Conservation (phyloP, 2,113 vertebrate species). For the Leuciscus idus region DNA sequence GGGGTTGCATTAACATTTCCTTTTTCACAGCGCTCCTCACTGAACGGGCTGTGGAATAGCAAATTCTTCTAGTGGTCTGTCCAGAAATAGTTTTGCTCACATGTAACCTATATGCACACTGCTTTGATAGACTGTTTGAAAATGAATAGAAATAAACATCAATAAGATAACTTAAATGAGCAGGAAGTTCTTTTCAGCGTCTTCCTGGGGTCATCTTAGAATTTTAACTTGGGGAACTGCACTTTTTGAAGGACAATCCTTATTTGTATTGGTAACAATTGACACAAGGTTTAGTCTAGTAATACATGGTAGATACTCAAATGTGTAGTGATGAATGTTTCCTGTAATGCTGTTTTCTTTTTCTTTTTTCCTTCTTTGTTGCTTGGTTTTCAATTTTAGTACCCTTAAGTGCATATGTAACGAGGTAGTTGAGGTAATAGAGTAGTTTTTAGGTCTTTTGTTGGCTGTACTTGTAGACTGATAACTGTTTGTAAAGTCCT, state of each 20-base stretch:
- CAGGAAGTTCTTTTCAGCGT: constrained; percentile 77
- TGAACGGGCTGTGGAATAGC: constrained; percentile 64
- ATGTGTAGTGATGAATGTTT: constrained; percentile 81
- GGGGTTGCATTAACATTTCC: constrained; percentile 68
- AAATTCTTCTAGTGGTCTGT: constrained; percentile 70
- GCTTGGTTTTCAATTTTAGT: constrained; percentile 81
- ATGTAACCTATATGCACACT: constrained; percentile 79
- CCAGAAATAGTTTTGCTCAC: constrained; percentile 70
- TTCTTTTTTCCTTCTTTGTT: constrained; percentile 71
- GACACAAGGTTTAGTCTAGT: constrained; percentile 74
- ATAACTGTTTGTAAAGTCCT: constrained; percentile 81
- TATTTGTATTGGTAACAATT: constrained; percentile 81
- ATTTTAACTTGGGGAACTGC: constrained; percentile 80
- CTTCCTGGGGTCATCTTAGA: constrained; percentile 77
- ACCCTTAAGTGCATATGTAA: constrained; percentile 79
- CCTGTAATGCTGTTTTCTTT: constrained; percentile 76
- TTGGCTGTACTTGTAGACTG: constrained; percentile 84
- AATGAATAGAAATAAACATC: constrained; percentile 70
- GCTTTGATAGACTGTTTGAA: constrained; percentile 81
- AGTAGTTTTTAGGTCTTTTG: constrained; percentile 79
- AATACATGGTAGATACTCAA: constrained; percentile 77
- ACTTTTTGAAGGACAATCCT: constrained; percentile 88
- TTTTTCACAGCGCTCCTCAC: constrained; percentile 58
- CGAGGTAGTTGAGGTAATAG: constrained; percentile 69
- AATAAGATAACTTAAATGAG: constrained; percentile 66